Evolutionary conservation across 2,797 vertebrate species (phyloP).

Genomic region (Heteromormyrus szaboi): DNA sequence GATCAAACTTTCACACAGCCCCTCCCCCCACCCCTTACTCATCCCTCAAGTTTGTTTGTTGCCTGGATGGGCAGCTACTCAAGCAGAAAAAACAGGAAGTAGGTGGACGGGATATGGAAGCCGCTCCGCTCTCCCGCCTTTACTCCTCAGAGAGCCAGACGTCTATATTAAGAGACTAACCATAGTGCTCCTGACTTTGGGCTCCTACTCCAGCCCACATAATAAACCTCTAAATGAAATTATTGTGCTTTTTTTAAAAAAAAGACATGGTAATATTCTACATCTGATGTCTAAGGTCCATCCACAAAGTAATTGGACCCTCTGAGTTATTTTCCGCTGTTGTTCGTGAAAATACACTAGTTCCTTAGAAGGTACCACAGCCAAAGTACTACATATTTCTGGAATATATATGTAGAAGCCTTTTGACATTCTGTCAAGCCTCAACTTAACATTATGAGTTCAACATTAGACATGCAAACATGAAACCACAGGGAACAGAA

Average conservation of each 20-base stretch:
- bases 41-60: background rate
- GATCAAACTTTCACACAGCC: background rate
- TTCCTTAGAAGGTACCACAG: background rate
- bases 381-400: background rate
- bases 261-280: background rate
- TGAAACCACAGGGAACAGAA: background rate
- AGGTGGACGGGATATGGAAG: background rate
- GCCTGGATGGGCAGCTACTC: background rate
- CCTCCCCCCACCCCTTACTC: background rate
- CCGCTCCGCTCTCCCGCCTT: too few species aligned
- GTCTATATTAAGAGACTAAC: slow-evolving; percentile 7
- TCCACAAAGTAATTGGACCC: slow-evolving; percentile 4
- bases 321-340: background rate
- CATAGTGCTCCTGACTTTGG: background rate
- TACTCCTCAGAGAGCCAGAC: background rate
- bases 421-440: background rate
- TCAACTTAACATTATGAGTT: background rate
- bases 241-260: background rate
- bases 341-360: background rate
- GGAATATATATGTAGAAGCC: background rate
- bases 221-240: background rate
- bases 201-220: background rate
- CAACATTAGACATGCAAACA: background rate
- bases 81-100: background rate
- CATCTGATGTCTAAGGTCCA: background rate